Evolutionary conservation across 64 coral and sea anemone species (phyloP).

Genomic region (Astreopora myriophthalma): DNA sequence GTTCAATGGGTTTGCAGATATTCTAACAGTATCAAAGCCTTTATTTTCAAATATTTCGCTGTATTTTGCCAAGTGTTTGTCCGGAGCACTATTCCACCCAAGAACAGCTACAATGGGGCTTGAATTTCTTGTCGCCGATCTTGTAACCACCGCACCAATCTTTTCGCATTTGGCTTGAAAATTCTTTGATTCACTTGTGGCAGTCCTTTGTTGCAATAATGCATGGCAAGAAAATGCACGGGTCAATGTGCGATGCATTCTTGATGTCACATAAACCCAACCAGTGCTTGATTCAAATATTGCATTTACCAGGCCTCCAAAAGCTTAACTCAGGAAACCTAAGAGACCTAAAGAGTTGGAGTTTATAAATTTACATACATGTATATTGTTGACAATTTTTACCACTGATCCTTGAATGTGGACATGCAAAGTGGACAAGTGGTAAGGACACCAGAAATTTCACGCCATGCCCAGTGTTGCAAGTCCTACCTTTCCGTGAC

Average conservation of each 20-base stretch:
- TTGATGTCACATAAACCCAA: neutral
- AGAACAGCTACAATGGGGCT: constrained; percentile 13
- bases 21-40: constrained; percentile 22
- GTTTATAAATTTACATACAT: too few relatives aligned
- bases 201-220: neutral
- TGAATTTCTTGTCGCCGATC: neutral
- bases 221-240: neutral
- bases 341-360: too few relatives aligned
- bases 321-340: too few relatives aligned
- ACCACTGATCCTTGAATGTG: too few relatives aligned
- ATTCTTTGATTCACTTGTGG: neutral
- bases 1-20: constrained; percentile 20
- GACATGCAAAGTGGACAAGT: too few relatives aligned
- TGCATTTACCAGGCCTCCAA: neutral
- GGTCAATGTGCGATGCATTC: neutral
- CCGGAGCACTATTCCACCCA: constrained; percentile 48
- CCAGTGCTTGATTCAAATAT: neutral
- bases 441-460: too few relatives aligned
- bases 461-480: too few relatives aligned
- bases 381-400: too few relatives aligned
- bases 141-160: constrained; percentile 27
- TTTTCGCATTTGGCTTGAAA: constrained; percentile 21
- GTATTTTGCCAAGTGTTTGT: constrained; percentile 36
- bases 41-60: constrained; percentile 42
- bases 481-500: too few relatives aligned